Conservation (phyloP, 2,113 vertebrate species). For the Elephantulus edwardii region DNA sequence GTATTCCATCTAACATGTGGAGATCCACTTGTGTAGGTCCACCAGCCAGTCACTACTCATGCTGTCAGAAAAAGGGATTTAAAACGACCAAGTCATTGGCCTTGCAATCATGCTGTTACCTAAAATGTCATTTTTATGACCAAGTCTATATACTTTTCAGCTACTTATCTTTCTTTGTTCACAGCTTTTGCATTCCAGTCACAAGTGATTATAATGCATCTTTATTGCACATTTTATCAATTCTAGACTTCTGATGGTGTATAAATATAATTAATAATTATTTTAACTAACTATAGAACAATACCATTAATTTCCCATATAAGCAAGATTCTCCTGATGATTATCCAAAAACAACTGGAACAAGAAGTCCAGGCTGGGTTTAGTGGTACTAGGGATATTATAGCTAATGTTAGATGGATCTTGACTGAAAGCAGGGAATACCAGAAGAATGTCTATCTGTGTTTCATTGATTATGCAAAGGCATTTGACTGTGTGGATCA, state of each 20-base stretch:
- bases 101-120: neutral
- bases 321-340: too few relatives aligned
- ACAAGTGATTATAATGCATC: neutral
- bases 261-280: neutral
- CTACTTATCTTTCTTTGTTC: neutral
- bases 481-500: too few relatives aligned
- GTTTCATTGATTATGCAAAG: too few relatives aligned
- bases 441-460: too few relatives aligned
- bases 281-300: too few relatives aligned
- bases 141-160: neutral
- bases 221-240: too few relatives aligned
- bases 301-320: too few relatives aligned
- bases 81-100: neutral
- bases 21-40: neutral
- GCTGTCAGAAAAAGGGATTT: neutral
- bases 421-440: too few relatives aligned
- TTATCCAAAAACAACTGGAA: too few relatives aligned
- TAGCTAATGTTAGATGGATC: too few relatives aligned
- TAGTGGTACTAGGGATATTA: too few relatives aligned
- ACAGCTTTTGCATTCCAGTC: neutral
- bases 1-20: neutral
- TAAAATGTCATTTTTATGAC: neutral
- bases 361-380: too few relatives aligned
- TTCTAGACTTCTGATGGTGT: neutral
- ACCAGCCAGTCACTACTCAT: neutral